Percentiles rank a stretch among this genome's conserved stretches.
Conservation (phyloP, 2,113 vertebrate genomes). For the Cyphomyrus discorhynchus region DNA sequence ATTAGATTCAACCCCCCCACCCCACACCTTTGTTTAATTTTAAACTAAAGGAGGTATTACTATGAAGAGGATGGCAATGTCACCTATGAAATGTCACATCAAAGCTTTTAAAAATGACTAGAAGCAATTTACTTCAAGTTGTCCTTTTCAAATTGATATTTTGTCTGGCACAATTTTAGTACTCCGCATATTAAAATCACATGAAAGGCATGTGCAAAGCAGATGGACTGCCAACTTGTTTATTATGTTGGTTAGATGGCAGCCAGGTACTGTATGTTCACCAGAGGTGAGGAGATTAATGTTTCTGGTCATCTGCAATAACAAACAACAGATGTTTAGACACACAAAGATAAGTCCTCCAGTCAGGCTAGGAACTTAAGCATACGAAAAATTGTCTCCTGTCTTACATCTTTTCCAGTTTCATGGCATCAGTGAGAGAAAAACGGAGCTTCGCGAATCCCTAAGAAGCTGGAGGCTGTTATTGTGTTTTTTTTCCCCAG, state of each 20-base stretch:
- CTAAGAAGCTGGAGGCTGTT: background rate
- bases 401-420: background rate
- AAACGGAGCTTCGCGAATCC: background rate
- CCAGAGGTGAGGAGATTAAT: background rate
- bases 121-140: slow-evolving; percentile 43
- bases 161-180: background rate
- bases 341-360: background rate
- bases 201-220: background rate
- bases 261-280: background rate
- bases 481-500: background rate
- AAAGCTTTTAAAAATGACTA: slow-evolving; percentile 27
- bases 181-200: background rate
- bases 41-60: slow-evolving; percentile 58
- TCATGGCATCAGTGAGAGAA: background rate
- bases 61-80: slow-evolving; percentile 48
- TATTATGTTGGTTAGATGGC: background rate
- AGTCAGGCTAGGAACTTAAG: background rate
- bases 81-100: slow-evolving; percentile 49
- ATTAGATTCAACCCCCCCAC: slow-evolving; percentile 53
- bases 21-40: slow-evolving; percentile 51
- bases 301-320: background rate
- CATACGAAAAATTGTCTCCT: background rate
- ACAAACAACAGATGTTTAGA: slow-evolving; percentile 7
- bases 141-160: slow-evolving; percentile 18
- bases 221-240: background rate